Percentiles rank a stretch among this genome's conserved stretches.
Evolutionary conservation across 2,113 vertebrate genomes (phyloP).

Genomic region (Takifugu bimaculatus): DNA sequence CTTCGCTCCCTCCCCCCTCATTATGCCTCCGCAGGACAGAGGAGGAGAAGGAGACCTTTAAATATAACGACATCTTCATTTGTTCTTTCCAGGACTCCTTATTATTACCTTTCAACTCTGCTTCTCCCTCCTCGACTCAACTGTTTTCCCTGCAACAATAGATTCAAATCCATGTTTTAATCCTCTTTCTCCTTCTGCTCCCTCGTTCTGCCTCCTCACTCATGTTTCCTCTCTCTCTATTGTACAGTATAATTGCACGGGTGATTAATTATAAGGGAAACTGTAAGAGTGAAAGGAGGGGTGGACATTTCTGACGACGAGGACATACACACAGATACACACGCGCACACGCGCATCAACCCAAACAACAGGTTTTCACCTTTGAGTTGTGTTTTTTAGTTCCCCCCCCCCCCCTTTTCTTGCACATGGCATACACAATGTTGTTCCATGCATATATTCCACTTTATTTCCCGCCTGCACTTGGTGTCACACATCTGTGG

Average conservation of each 20-base stretch:
- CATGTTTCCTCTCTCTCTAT: slow-evolving; percentile 18
- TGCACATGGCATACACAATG: no score
- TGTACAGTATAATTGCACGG: slow-evolving; percentile 67
- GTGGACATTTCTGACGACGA: slow-evolving; percentile 58
- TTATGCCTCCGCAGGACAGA: slow-evolving; percentile 57
- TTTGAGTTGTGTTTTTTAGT: neutral
- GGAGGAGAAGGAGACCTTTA: neutral
- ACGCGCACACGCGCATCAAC: neutral
- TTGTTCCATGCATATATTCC: no score
- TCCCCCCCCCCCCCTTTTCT: no score
- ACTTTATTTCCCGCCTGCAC: no score
- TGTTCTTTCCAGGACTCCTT: slow-evolving; percentile 70
- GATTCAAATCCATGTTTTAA: slow-evolving; percentile 42
- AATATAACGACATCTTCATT: slow-evolving; percentile 66
- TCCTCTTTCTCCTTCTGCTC: slow-evolving; percentile 15
- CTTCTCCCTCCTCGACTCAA: neutral
- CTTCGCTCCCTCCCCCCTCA: slow-evolving; percentile 53
- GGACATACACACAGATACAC: slow-evolving; percentile 36
- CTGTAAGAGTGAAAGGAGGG: slow-evolving; percentile 62
- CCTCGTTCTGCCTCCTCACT: slow-evolving; percentile 3
- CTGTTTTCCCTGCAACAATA: slow-evolving; percentile 28
- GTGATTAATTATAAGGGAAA: slow-evolving; percentile 73
- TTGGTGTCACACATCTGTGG: no score
- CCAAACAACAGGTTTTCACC: slow-evolving; percentile 19
- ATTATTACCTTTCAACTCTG: slow-evolving; percentile 72